These are phyloP conservation scores for Sycon ciliatum DNA, from an alignment of 37 sponge, comb jelly and placozoan species.

Conservation along the genomic window DNA sequence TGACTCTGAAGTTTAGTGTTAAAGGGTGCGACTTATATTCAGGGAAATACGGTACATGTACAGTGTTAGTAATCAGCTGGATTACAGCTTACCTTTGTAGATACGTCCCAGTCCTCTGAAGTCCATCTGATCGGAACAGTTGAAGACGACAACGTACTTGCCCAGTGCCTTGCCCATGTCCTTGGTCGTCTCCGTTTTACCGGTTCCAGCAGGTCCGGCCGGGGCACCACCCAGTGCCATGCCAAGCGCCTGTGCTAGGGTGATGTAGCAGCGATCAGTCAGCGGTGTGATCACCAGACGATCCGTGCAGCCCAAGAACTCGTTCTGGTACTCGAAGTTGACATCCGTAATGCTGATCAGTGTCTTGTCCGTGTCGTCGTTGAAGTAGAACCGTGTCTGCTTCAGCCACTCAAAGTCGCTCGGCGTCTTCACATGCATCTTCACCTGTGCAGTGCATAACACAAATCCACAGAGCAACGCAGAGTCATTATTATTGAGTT, in stretches of 20 bases:
- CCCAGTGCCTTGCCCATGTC: conserved; percentile 42
- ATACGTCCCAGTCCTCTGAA: conserved; percentile 30
- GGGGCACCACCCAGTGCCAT: conserved; percentile 36
- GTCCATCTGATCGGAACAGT: conserved; percentile 42
- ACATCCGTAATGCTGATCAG: conserved; percentile 90
- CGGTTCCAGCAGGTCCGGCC: conserved; percentile 38
- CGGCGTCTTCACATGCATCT: conserved; percentile 66
- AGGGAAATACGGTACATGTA: too few relatives aligned
- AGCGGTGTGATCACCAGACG: conserved; percentile 96
- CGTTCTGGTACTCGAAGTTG: conserved; percentile 91
- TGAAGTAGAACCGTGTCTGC: conserved; percentile 94
- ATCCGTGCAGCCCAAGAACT: conserved; percentile 94
- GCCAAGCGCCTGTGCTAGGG: conserved; percentile 30
- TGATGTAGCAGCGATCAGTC: conserved; percentile 67
- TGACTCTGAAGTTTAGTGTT: too few relatives aligned
- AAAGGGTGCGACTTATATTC: too few relatives aligned
- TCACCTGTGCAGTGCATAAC: conserved; percentile 46
- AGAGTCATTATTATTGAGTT: too few relatives aligned
- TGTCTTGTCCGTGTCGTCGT: conserved; percentile 67
- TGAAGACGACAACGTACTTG: conserved; percentile 37
- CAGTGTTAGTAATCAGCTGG: not conserved
- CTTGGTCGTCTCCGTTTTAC: conserved; percentile 36
- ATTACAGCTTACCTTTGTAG: conserved; percentile 20
- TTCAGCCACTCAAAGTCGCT: conserved; percentile 96
- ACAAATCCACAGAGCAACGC: too few relatives aligned